A percentile compares a stretch with the other conserved stretches of the same genome.
Evolutionary conservation across 2,888 invertebrate species (phyloP).

Genomic region (Erannis defoliaria): DNA sequence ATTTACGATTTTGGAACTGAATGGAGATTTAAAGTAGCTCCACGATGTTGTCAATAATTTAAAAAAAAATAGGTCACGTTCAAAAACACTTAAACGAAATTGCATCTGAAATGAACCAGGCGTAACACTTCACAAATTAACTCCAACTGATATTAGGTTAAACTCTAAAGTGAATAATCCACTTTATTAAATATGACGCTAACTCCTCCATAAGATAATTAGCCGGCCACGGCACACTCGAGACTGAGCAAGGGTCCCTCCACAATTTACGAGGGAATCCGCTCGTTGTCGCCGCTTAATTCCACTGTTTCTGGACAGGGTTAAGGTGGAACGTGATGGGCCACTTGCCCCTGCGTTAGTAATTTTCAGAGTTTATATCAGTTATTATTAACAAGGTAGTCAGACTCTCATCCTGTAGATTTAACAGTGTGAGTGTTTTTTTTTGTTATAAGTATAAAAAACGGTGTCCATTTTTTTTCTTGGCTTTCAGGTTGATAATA

Average conservation of each 20-base stretch:
- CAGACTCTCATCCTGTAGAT: background rate
- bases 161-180: constrained; percentile 32
- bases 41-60: too few relatives aligned
- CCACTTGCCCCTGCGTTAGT: background rate
- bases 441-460: too few relatives aligned
- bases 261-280: constrained; percentile 74
- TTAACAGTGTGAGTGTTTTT: too few relatives aligned
- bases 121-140: constrained; percentile 16
- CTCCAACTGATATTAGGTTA: constrained; percentile 24
- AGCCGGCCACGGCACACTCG: constrained; percentile 41
- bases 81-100: background rate
- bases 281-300: constrained; percentile 72
- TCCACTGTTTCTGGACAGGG: constrained; percentile 47
- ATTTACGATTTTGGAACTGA: too few relatives aligned
- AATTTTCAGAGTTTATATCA: background rate
- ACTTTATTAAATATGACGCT: constrained; percentile 33
- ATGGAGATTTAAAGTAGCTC: too few relatives aligned
- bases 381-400: too few relatives aligned
- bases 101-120: background rate
- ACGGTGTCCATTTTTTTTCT: too few relatives aligned
- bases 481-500: too few relatives aligned
- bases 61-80: background rate
- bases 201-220: constrained; percentile 44
- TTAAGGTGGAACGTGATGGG: constrained; percentile 7
- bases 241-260: constrained; percentile 56